Evolutionary conservation across 2,113 vertebrate genomes (phyloP), one percentile per base, ranked within the genome.

Genomic region (Actenoides lindsayi): DNA sequence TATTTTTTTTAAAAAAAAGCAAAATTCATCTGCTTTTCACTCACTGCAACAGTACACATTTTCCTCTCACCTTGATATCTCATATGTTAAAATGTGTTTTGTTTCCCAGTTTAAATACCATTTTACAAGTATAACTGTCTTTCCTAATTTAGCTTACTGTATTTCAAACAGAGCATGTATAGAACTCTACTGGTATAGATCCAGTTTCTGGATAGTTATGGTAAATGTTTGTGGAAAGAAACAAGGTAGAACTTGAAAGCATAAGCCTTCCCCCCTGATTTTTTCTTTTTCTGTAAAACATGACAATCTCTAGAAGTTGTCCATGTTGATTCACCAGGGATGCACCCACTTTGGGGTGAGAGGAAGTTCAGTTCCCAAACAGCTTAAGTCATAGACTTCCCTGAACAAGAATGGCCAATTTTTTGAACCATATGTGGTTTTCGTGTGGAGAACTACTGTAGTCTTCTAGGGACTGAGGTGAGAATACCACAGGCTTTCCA

Each of bases 291-390:
- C 15, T 16, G 23, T 23, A 39, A 37, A 41, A 33, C 17, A 3
- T n/a, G 14, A 30, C 14, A 67, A 5, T 28, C 37, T 94, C 54
- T 77, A 87, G 68, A 93, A 92, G 21, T 64, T 73, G 33, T 70
- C 85, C 27, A 53, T 25, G 7, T 77, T 96, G 76, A 73, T 96
- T 97, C 63, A 83, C 87, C 7, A 6, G 44, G n/a, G 62, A 51
- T 8, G 16, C 60, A 46, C 18, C 27, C 44, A 67, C 11, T 28
- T 74, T 57, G 93, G 70, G 79, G 83, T 94, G 93, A 97, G 63
- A 95, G 83, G 82, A 96, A 97, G 87, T 98, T 98, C 95, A 94
- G 7, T 93, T 93, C 93, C 74, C 75, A 91, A 97, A 63, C 31
- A 96, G 44, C 17, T 83, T 30, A 95, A 95, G 48, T 51, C 35